Percentiles rank a stretch among this genome's conserved stretches.
phyloP scores from a whole-genome alignment of 1,140 invertebrate species.

The Thereuonema tuberculata region DNA sequence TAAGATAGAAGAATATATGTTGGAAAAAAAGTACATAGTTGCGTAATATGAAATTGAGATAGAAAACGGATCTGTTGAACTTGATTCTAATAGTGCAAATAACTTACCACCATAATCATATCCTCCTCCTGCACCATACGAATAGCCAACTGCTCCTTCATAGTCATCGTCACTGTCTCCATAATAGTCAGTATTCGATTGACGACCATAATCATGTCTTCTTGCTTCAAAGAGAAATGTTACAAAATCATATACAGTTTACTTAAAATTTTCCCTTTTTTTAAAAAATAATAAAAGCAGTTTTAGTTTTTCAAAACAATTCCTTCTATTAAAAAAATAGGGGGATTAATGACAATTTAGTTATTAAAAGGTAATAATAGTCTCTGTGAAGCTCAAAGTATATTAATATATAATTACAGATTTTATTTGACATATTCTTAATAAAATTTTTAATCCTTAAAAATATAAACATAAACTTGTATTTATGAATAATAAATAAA shows the following conservation, averaged over 20 bases:
- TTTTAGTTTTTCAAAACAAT: conserved; percentile 2
- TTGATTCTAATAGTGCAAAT: neutral
- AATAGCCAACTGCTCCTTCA: conserved; percentile 26
- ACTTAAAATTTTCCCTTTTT: conserved; percentile 4
- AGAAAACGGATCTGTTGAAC: neutral
- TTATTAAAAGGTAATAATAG: too few species aligned
- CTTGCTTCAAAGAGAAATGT: conserved; percentile 28
- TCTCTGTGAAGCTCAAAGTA: conserved; percentile 1
- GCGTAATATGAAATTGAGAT: neutral
- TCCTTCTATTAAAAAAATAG: too few species aligned
- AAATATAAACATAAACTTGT: conserved; percentile 14
- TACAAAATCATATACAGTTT: too few species aligned
- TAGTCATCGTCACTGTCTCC: conserved; percentile 35
- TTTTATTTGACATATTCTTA: neutral
- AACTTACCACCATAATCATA: conserved; percentile 20
- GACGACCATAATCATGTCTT: conserved; percentile 34
- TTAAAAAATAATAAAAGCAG: conserved; percentile 8
- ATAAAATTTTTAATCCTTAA: conserved; percentile 8
- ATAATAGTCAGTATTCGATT: too few species aligned
- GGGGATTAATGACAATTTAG: too few species aligned
- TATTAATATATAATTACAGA: conserved; percentile 6
- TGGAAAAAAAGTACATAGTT: conserved; percentile 11
- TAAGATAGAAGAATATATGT: too few species aligned
- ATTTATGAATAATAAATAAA: too few species aligned
- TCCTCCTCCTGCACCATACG: conserved; percentile 26